Base-by-base conservation (phyloP, 2,888 invertebrate species). In the Rhimphoctona megacephalus region DNA sequence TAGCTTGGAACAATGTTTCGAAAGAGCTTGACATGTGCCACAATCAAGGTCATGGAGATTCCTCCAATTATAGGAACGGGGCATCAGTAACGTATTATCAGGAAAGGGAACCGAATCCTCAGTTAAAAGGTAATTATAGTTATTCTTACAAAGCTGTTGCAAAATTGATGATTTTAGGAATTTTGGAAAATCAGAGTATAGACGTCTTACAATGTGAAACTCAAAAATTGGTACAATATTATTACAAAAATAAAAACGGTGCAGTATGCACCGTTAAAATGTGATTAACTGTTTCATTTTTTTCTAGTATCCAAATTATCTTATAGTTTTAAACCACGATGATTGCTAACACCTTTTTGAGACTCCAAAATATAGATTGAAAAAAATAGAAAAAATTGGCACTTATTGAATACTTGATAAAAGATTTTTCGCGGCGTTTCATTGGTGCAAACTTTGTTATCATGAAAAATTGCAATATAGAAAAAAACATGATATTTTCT, bases 71-170 rank as follows among this genome's bases (percentile, higher is more conserved):
- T 86, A 92, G 93, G 87, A 93, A 94, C 85, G 95, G 95, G 54
- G 95, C 96, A 72, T 95, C 96, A 0, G 96, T 95, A 79, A 96
- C 95, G 87, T 96, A 96, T 92, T 96, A 96, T 92, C 96, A 97
- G 91, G 96, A 96, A 86, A 95, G 91, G 57, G 94, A 94, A 89
- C 94, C 94, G 22, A 94, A 94, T 85, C 94, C 94, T 52, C 91
- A 92, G 73, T 89, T 94, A 0, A 94, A 94, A 93, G 93, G 94
- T 94, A 49, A 19, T 7, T 22, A 8, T 1, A 39, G 5, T 67
- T 57, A 17, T 49, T 49, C 30, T n/a, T 0, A 9, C 17, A 8
- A 19, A 30, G 1, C 4, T 25, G 25, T 61, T 61, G 57, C 8
- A 4, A 49, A 19, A 25, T 70, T 30, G 8, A 30, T 70, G 4